Percentiles rank a stretch among this genome's conserved stretches.
Conservation (phyloP, 1,140 invertebrate genomes). For the Galendromus occidentalis region DNA sequence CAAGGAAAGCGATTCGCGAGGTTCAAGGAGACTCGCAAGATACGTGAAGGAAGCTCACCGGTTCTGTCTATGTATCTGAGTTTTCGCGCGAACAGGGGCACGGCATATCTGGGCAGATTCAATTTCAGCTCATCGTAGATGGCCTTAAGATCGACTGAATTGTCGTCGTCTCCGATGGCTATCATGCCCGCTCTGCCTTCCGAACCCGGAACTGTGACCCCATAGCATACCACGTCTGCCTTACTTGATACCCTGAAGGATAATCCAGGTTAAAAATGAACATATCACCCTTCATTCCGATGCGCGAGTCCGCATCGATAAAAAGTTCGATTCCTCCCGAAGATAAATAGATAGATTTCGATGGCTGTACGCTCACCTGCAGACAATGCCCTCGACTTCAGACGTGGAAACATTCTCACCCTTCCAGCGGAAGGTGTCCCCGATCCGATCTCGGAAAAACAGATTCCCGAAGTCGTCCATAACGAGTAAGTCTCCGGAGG, state of each 20-base stretch:
- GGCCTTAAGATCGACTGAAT: slow-evolving; percentile 41
- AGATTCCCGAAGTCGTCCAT: slow-evolving; percentile 37
- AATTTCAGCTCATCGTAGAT: slow-evolving; percentile 24
- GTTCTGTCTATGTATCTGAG: slow-evolving; percentile 64
- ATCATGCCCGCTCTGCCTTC: slow-evolving; percentile 93
- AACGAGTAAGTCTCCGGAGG: slow-evolving; percentile 31
- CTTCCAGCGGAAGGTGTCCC: slow-evolving; percentile 40
- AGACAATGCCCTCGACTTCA: slow-evolving; percentile 84
- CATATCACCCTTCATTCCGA: no score
- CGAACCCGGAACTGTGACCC: slow-evolving; percentile 33
- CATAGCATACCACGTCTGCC: slow-evolving; percentile 1
- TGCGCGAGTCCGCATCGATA: no score
- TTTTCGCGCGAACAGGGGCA: slow-evolving; percentile 67
- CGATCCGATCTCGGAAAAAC: slow-evolving; percentile 38
- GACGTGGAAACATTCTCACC: slow-evolving; percentile 95
- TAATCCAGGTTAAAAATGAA: no score
- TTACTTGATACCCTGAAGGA: neutral
- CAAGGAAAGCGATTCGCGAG: no score
- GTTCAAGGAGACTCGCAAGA: no score
- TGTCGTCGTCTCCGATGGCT: slow-evolving; percentile 65
- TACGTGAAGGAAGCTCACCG: slow-evolving; percentile 35
- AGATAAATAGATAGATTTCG: no score
- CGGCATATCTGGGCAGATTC: slow-evolving; percentile 60
- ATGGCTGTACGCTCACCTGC: no score
- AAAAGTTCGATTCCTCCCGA: no score